A percentile compares a stretch with the other conserved stretches of the same genome.
Conservation (phyloP, 2,888 invertebrate genomes). For the Drosophila histrio region DNA sequence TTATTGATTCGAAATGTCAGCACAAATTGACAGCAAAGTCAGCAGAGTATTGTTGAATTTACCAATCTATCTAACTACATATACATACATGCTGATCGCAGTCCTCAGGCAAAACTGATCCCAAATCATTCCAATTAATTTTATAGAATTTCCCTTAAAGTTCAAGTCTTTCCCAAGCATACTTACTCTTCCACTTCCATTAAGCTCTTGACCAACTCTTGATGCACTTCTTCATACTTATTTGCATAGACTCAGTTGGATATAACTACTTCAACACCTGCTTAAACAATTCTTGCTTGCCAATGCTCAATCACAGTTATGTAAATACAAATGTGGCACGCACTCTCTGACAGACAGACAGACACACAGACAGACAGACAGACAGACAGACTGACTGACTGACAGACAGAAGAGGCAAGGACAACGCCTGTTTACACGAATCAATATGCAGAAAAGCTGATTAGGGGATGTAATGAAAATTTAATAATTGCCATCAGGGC, state of each 20-base stretch:
- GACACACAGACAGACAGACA: background rate
- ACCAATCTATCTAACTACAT: background rate
- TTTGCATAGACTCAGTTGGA: conserved; percentile 20
- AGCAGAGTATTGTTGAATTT: conserved; percentile 6
- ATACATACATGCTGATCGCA: background rate
- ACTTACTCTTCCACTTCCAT: too few species aligned
- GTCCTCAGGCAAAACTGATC: too few species aligned
- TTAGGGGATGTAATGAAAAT: conserved; percentile 83
- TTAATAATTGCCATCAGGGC: conserved; percentile 79
- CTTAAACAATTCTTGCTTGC: conserved; percentile 39
- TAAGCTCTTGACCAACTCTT: conserved; percentile 5
- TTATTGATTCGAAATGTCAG: conserved; percentile 71
- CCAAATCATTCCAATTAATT: too few species aligned
- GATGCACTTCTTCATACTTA: conserved; percentile 5
- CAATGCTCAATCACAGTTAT: conserved; percentile 21
- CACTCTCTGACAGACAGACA: background rate
- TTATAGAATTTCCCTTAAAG: conserved; percentile 1
- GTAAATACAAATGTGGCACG: conserved; percentile 40
- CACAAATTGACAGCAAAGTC: conserved; percentile 32
- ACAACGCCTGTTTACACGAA: conserved; percentile 60
- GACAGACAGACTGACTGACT: background rate
- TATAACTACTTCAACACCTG: conserved; percentile 64
- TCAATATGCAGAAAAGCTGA: conserved; percentile 80
- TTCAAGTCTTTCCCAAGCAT: conserved; percentile 11
- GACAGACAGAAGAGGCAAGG: background rate